These are phyloP conservation scores for Calycopis cecrops DNA, from an alignment of 1,140 invertebrate species.

Conservation along the genomic window DNA sequence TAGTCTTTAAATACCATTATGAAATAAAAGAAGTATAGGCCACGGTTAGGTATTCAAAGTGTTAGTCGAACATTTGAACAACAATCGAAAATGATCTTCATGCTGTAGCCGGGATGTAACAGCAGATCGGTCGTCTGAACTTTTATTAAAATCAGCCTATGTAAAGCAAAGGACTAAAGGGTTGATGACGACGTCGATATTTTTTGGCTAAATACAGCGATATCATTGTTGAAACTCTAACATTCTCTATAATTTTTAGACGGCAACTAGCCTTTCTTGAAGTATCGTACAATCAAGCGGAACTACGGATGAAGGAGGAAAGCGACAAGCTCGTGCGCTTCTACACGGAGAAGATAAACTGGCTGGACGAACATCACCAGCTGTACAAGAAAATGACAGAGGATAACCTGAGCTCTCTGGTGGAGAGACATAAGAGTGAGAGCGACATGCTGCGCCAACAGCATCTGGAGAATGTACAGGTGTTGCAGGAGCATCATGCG, in stretches of 20 bases:
- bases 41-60: too few relatives aligned
- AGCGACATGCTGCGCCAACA: slow-evolving; percentile 58
- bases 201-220: too few relatives aligned
- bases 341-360: slow-evolving; percentile 61
- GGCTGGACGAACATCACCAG: slow-evolving; percentile 63
- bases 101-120: too few relatives aligned
- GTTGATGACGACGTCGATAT: too few relatives aligned
- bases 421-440: slow-evolving; percentile 52
- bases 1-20: too few relatives aligned
- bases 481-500: slow-evolving; percentile 65
- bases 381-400: slow-evolving; percentile 54
- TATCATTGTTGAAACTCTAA: neutral
- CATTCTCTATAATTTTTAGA: slow-evolving; percentile 31
- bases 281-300: slow-evolving; percentile 56
- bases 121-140: too few relatives aligned
- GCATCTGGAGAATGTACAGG: slow-evolving; percentile 59
- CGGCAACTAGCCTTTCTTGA: slow-evolving; percentile 63
- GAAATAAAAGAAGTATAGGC: too few relatives aligned
- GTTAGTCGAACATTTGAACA: too few relatives aligned
- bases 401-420: slow-evolving; percentile 45
- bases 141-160: too few relatives aligned
- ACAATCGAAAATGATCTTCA: too few relatives aligned
- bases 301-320: slow-evolving; percentile 69
- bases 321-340: slow-evolving; percentile 62
- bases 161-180: too few relatives aligned